These are phyloP conservation scores for Falco peregrinus DNA, from an alignment of 2,797 vertebrate species.

Conservation along the genomic window DNA sequence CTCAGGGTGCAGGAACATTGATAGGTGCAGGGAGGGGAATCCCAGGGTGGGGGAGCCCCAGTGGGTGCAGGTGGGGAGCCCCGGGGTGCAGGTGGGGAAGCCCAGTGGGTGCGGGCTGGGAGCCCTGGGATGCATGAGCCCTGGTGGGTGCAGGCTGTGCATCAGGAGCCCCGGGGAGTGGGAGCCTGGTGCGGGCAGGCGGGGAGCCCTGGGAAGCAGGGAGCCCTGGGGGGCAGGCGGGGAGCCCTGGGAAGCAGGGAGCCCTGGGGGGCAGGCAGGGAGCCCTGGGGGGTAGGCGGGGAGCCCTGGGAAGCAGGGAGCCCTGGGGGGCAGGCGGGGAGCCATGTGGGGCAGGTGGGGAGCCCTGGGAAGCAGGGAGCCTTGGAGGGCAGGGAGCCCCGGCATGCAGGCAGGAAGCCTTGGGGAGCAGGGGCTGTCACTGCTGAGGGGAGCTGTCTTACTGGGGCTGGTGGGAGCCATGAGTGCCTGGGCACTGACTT, in stretches of 20 bases:
- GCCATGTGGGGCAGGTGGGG: background rate
- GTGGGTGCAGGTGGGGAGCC: too few species aligned
- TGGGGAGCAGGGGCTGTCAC: background rate
- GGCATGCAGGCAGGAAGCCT: background rate
- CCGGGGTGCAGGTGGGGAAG: too few species aligned
- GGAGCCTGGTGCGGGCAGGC: background rate
- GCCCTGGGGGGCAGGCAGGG: too few species aligned
- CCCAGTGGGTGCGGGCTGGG: too few species aligned
- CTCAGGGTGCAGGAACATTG: too few species aligned
- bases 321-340: too few species aligned
- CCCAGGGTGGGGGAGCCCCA: too few species aligned
- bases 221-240: background rate
- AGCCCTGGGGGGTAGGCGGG: background rate
- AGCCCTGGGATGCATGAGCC: background rate
- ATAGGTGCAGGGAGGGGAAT: too few species aligned
- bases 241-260: too few species aligned
- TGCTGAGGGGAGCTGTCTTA: fast-evolving
- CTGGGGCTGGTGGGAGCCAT: background rate
- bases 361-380: background rate
- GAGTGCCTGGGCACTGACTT: background rate
- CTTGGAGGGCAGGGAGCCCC: background rate
- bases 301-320: too few species aligned
- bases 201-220: background rate
- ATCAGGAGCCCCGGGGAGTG: background rate
- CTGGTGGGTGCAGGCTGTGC: background rate